Conservation (phyloP, 2,888 invertebrate genomes). For the Trypoxylon attenuatum region DNA sequence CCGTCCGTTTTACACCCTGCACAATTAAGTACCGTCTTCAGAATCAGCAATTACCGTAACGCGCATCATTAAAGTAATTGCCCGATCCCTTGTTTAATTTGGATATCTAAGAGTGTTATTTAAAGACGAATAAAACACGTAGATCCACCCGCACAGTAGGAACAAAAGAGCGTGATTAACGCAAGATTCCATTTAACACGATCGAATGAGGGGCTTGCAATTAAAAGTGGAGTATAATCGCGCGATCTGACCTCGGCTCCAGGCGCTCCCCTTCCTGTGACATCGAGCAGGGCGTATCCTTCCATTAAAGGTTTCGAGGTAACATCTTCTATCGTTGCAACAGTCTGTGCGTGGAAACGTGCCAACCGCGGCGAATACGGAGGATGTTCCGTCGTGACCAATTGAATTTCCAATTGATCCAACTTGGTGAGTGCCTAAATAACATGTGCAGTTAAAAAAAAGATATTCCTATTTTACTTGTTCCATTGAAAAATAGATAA, state of each 20-base stretch:
- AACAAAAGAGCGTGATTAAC: neutral
- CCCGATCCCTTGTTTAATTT: neutral
- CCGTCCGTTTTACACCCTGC: slow-evolving; percentile 79
- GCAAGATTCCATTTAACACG: neutral
- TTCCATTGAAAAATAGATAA: too few species aligned
- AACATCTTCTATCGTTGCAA: slow-evolving; percentile 81
- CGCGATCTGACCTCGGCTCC: slow-evolving; percentile 77
- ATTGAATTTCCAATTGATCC: slow-evolving; percentile 84
- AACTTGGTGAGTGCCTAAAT: slow-evolving; percentile 82
- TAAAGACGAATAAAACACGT: neutral
- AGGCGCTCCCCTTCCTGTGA: slow-evolving; percentile 79
- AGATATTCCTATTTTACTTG: too few species aligned
- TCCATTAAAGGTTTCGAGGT: slow-evolving; percentile 82
- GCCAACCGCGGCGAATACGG: slow-evolving; percentile 81
- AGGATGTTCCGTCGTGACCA: slow-evolving; percentile 80
- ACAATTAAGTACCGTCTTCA: too few species aligned
- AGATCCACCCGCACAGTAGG: neutral
- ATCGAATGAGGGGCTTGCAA: neutral
- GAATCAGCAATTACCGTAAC: too few species aligned
- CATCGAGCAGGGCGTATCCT: slow-evolving; percentile 84
- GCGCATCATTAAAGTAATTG: neutral
- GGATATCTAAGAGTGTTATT: slow-evolving; percentile 1
- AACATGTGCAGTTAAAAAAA: slow-evolving; percentile 3
- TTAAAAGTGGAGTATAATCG: slow-evolving; percentile 22
- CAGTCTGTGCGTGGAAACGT: slow-evolving; percentile 81